Evolutionary conservation across 2,113 vertebrate genomes (phyloP).

Genomic region (Myiagra hebetior): DNA sequence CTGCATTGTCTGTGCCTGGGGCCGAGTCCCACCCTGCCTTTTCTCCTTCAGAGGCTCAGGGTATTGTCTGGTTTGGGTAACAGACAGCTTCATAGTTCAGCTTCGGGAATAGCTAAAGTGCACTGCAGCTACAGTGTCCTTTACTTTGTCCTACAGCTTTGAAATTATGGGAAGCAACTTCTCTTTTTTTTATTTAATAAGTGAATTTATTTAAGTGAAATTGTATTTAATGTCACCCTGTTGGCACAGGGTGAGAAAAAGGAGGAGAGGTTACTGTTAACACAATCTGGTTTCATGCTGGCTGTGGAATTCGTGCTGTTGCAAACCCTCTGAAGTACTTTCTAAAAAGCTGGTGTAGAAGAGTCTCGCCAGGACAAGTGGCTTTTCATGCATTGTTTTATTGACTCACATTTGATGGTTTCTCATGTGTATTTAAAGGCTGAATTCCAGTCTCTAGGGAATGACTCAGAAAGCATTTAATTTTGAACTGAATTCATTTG

Average conservation of each 20-base stretch:
- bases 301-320: conserved; percentile 43
- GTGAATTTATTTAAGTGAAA: not conserved
- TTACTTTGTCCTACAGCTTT: not conserved
- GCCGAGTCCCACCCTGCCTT: not conserved
- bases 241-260: not conserved
- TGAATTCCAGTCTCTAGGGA: conserved; percentile 64
- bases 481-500: conserved; percentile 62
- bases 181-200: not conserved
- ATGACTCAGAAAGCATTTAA: conserved; percentile 50
- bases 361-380: conserved; percentile 51
- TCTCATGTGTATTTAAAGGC: conserved; percentile 66
- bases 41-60: not conserved
- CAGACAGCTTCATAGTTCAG: not conserved
- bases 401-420: conserved; percentile 56
- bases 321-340: conserved; percentile 46
- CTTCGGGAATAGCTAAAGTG: not conserved
- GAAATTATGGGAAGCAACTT: not conserved
- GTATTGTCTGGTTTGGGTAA: not conserved
- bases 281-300: not conserved
- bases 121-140: not conserved
- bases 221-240: not conserved
- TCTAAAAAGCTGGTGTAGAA: conserved; percentile 40
- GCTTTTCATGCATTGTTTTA: conserved; percentile 60
- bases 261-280: not conserved
- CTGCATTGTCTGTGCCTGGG: not conserved